Evolutionary conservation across 92 coral and sea anemone species (phyloP).

Genomic region (Porites lobata): DNA sequence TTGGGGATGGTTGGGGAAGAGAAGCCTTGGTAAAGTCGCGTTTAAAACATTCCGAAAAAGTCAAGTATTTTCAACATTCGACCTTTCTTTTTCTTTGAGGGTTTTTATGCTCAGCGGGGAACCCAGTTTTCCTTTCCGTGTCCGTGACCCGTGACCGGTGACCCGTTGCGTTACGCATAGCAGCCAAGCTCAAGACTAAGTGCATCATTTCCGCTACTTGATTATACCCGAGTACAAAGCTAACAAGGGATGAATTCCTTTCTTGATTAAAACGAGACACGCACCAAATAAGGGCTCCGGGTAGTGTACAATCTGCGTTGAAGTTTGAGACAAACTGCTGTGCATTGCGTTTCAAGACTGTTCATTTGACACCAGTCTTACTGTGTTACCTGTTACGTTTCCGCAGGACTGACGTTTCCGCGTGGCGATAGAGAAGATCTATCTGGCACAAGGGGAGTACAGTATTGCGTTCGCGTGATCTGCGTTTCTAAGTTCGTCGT

Average conservation of each 20-base stretch:
- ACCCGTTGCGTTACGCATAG: constrained; percentile 5
- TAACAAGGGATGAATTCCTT: not conserved
- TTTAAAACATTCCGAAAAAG: too few relatives aligned
- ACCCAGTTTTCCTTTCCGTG: too few relatives aligned
- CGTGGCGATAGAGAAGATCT: not conserved
- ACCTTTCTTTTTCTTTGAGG: too few relatives aligned
- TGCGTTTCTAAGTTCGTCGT: constrained; percentile 1
- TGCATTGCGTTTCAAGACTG: not conserved
- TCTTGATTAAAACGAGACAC: not conserved
- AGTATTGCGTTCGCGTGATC: constrained; percentile 29
- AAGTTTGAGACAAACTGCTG: too few relatives aligned
- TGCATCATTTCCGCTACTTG: not conserved
- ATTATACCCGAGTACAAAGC: too few relatives aligned
- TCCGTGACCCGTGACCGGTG: too few relatives aligned
- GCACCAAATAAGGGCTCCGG: not conserved
- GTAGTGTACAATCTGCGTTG: not conserved
- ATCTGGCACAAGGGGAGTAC: not conserved
- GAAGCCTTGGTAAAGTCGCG: too few relatives aligned
- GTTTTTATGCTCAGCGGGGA: too few relatives aligned
- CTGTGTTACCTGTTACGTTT: not conserved
- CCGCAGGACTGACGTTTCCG: constrained; percentile 13
- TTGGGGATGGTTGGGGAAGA: too few relatives aligned
- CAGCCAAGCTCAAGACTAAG: too few relatives aligned
- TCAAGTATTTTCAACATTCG: too few relatives aligned
- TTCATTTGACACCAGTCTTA: not conserved